Base-by-base conservation (phyloP, 2,113 vertebrate genomes). In the Copsychus sechellarum region DNA sequence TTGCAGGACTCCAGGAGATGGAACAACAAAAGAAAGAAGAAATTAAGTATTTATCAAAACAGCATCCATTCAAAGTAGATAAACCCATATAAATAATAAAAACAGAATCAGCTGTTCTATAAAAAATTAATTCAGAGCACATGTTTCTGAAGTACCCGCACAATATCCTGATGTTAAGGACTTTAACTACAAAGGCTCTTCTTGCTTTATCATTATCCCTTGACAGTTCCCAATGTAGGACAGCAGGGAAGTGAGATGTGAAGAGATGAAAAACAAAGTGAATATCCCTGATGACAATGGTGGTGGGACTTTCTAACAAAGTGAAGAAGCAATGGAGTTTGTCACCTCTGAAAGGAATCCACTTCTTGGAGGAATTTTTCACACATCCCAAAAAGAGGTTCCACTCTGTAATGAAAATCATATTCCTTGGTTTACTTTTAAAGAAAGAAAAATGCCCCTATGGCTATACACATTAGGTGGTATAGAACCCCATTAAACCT, bases 281-380 rank as follows among this genome's bases (percentile, higher is more conserved):
- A 70, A 43, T 24, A 74, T 40, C 28, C 31, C 33, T 11, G 12
- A 26, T 14, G 19, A 64, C 22, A 61, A 5, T 3, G 12, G 12
- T 9, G 6, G 14, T 40, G 22, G 42, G 22, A 70, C 6, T 61
- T 89, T 34, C 8, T 70, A 58, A 74, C 2, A 48, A 82, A 79
- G 23, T 5, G 64, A 66, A 93, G 76, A 29, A 95, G 22, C 54
- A 58, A 83, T 2, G 3, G 48, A 66, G 45, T 45, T 93, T 67
- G 95, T 97, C 92, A 99, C 99, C 99, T 99, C 91, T 99, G 99
- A 97, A 99, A 99, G 28, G 98, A 97, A 81, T 99, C 99, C 20
- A 99, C 98, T 78, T 99, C 99, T 79, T 99, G 99, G 26, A 99
- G 95, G 93, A 99, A 99, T 90, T 98, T 99, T 97, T 99, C 99